These are phyloP conservation scores for Gambusia holbrooki DNA, from an alignment of 2,113 vertebrate genomes.

Conservation along the genomic window DNA sequence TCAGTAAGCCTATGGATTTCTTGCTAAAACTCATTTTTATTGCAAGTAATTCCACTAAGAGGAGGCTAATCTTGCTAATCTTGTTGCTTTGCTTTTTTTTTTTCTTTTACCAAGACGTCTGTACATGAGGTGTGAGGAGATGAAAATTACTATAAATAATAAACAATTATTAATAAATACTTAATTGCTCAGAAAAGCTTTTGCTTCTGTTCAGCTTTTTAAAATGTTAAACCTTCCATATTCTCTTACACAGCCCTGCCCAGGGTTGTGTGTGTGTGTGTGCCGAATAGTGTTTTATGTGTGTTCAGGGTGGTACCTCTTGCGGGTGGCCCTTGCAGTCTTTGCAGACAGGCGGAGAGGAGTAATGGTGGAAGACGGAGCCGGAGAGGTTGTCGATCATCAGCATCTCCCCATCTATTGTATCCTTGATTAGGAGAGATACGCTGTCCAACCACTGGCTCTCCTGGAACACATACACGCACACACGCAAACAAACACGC, in stretches of 20 bases:
- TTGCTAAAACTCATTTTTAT: background rate
- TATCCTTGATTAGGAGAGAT: slow-evolving; percentile 99
- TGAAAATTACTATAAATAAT: background rate
- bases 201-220: too few species aligned
- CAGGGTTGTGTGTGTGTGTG: background rate
- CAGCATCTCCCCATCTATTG: slow-evolving; percentile 98
- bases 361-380: slow-evolving; percentile 99
- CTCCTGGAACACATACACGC: slow-evolving; percentile 85
- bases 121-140: background rate
- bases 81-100: background rate
- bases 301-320: slow-evolving; percentile 84
- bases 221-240: background rate
- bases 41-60: background rate
- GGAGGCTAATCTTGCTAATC: background rate
- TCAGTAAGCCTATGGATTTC: background rate
- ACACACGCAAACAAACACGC: slow-evolving; percentile 21
- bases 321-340: slow-evolving; percentile 91
- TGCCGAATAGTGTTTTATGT: background rate
- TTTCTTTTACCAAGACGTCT: background rate
- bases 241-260: background rate
- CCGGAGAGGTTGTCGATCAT: slow-evolving; percentile 99
- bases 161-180: background rate
- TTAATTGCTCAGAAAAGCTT: background rate
- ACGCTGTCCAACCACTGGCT: slow-evolving; percentile 99
- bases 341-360: slow-evolving; percentile 88